A percentile compares a stretch with the other conserved stretches of the same genome.
These are phyloP conservation scores for Drosophila sordidula DNA, from an alignment of 2,888 invertebrate species.

Conservation along the genomic window DNA sequence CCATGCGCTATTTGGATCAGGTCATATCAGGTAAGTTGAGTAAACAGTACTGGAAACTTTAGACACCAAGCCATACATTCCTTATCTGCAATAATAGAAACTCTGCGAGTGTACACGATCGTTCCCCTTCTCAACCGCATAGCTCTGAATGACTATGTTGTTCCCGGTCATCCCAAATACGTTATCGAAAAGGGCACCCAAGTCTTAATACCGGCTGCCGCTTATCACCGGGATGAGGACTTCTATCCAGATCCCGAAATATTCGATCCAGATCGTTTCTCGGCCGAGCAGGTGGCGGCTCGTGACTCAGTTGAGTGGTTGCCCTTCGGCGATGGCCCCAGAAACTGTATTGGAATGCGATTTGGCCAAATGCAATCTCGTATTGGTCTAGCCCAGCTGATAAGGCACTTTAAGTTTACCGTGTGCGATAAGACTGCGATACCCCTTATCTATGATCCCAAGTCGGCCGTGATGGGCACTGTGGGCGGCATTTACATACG, in stretches of 20 bases:
- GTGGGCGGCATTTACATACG: slow-evolving; percentile 47
- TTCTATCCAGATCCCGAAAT: slow-evolving; percentile 86
- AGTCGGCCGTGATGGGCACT: slow-evolving; percentile 48
- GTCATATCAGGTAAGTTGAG: slow-evolving; percentile 84
- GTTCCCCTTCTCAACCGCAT: slow-evolving; percentile 86
- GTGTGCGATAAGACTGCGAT: slow-evolving; percentile 63
- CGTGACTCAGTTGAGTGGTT: slow-evolving; percentile 84
- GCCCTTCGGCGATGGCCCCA: slow-evolving; percentile 83
- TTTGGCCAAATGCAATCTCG: slow-evolving; percentile 82
- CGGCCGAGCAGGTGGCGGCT: slow-evolving; percentile 86
- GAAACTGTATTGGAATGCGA: slow-evolving; percentile 82
- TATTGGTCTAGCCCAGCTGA: slow-evolving; percentile 73
- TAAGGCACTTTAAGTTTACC: slow-evolving; percentile 73
- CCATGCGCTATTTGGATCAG: slow-evolving; percentile 85
- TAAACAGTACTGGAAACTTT: not conserved
- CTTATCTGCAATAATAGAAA: slow-evolving; percentile 83
- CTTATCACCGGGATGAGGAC: slow-evolving; percentile 86
- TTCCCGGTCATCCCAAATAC: slow-evolving; percentile 85
- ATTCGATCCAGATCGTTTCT: slow-evolving; percentile 88
- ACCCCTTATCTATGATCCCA: slow-evolving; percentile 62
- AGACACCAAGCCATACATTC: not conserved
- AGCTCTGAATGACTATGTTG: slow-evolving; percentile 86
- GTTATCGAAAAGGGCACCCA: slow-evolving; percentile 85
- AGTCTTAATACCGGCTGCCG: slow-evolving; percentile 79
- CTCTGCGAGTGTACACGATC: slow-evolving; percentile 86